These are phyloP conservation scores for Balanococcus diminutus DNA, from an alignment of 2,888 invertebrate species.

Conservation along the genomic window DNA sequence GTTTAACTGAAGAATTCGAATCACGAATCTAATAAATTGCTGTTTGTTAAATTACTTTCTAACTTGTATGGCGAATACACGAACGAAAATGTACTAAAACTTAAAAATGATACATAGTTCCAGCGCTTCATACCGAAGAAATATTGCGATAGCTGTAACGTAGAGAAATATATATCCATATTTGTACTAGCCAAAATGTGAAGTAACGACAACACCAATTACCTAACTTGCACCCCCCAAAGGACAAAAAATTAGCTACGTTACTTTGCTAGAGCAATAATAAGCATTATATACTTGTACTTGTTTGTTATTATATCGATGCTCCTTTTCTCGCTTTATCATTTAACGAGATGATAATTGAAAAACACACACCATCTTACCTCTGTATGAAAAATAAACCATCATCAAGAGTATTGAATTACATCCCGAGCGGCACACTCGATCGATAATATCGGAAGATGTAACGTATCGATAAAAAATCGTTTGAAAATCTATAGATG, in stretches of 20 bases:
- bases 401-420: too few relatives aligned
- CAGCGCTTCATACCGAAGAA: conserved; percentile 1
- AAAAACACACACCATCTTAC: not conserved
- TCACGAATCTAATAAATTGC: conserved; percentile 39
- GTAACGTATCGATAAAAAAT: too few relatives aligned
- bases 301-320: not conserved
- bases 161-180: conserved; percentile 21
- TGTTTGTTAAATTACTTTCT: conserved; percentile 33
- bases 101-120: conserved; percentile 31
- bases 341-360: not conserved
- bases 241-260: not conserved
- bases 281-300: not conserved
- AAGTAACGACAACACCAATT: not conserved
- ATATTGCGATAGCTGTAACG: conserved; percentile 10
- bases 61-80: not conserved
- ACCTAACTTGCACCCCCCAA: not conserved
- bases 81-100: conserved; percentile 12
- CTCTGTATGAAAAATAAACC: too few relatives aligned
- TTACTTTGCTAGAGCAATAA: not conserved
- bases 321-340: not conserved
- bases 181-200: not conserved
- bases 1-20: conserved; percentile 31
- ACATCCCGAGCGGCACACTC: too few relatives aligned
- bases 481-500: too few relatives aligned
- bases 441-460: too few relatives aligned